phyloP scores from a whole-genome alignment of 2,113 vertebrate genomes.

The Microtus pennsylvanicus region DNA sequence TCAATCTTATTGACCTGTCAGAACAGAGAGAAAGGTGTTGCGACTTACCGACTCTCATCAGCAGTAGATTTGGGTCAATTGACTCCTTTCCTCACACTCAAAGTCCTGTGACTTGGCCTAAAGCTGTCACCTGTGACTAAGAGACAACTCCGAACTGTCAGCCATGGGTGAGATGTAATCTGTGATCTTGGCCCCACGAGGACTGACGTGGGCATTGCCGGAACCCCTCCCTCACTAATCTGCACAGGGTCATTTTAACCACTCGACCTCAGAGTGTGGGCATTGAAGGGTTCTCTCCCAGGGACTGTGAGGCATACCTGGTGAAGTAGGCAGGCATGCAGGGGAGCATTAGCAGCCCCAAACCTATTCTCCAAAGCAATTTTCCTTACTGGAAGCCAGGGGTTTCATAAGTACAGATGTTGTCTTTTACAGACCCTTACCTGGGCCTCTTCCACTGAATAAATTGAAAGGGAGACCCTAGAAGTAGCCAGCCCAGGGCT shows the following conservation, averaged over 20 bases:
- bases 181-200: not conserved
- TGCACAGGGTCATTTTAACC: accelerated
- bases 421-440: not conserved
- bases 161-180: not conserved
- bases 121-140: not conserved
- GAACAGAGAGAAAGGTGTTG: constrained; percentile 24
- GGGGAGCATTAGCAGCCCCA: not conserved
- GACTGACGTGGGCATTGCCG: not conserved
- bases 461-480: not conserved
- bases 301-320: not conserved
- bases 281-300: not conserved
- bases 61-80: not conserved
- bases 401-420: not conserved
- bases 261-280: no score
- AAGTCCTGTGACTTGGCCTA: not conserved
- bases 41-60: not conserved
- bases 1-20: constrained; percentile 62
- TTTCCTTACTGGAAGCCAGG: not conserved
- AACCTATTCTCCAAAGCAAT: not conserved
- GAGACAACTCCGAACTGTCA: not conserved
- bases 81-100: not conserved
- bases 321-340: accelerated
- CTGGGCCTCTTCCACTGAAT: not conserved
- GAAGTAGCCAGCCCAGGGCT: not conserved
- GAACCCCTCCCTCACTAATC: not conserved